phyloP scores from a whole-genome alignment of 2,113 vertebrate genomes.

The Sorex araneus region DNA sequence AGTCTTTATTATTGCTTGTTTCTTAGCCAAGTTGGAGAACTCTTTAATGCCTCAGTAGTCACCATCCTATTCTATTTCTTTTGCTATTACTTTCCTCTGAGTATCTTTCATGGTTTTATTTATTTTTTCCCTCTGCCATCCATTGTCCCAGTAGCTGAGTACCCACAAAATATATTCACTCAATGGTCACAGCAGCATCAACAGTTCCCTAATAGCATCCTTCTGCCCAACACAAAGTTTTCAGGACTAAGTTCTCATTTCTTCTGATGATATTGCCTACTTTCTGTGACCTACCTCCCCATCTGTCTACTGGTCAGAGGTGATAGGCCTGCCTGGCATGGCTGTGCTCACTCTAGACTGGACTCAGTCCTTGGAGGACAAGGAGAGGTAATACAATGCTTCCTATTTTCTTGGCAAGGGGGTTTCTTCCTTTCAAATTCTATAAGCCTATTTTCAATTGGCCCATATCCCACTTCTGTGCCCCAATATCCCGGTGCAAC shows the following conservation, averaged over 20 bases:
- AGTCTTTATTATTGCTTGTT: background rate
- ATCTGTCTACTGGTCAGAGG: no score
- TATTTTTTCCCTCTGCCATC: no score
- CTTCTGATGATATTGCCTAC: background rate
- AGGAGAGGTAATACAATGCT: fast-evolving
- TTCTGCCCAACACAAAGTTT: background rate
- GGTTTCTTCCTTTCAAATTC: background rate
- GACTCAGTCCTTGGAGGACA: no score
- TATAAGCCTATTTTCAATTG: background rate
- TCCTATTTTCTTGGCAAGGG: background rate
- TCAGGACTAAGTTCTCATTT: background rate
- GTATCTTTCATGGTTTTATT: no score
- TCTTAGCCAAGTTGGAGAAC: background rate
- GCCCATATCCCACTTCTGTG: background rate
- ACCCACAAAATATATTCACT: no score
- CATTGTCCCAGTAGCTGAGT: no score
- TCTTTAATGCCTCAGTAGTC: background rate
- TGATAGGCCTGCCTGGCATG: background rate
- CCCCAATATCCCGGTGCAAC: background rate
- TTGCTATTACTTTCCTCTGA: no score
- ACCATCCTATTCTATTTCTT: background rate
- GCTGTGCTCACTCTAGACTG: no score
- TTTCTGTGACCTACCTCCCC: no score
- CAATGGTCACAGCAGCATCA: no score
- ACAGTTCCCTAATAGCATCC: background rate